A percentile compares a stretch with the other conserved stretches of the same genome.
These are phyloP conservation scores for Lycia hirtaria DNA, from an alignment of 2,888 invertebrate species.

Conservation along the genomic window DNA sequence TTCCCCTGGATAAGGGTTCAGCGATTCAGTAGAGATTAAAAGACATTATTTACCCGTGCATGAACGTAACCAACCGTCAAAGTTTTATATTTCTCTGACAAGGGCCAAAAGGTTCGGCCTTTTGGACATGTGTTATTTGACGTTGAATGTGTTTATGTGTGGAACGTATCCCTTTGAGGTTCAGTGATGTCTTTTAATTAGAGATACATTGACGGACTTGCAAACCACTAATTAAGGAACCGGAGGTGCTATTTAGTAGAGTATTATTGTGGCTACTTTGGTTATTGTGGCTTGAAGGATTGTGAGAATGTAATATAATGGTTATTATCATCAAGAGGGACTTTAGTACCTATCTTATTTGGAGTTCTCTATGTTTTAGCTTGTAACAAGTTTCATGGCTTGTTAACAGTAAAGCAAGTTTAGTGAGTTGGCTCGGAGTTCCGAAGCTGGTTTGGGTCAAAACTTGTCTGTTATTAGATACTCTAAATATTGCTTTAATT, in stretches of 20 bases:
- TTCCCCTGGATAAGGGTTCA: constrained; percentile 69
- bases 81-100: constrained; percentile 78
- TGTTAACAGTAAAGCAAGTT: not conserved
- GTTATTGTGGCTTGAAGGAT: constrained; percentile 1
- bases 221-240: constrained; percentile 28
- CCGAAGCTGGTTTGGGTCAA: not conserved
- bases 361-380: constrained; percentile 2
- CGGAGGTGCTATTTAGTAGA: constrained; percentile 21
- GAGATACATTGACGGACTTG: constrained; percentile 24
- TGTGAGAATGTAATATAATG: not conserved
- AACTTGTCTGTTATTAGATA: not conserved
- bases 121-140: constrained; percentile 59
- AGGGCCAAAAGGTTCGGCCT: constrained; percentile 61
- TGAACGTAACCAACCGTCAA: constrained; percentile 70
- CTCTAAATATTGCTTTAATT: not conserved
- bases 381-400: constrained; percentile 7
- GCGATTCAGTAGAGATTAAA: constrained; percentile 74
- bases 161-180: constrained; percentile 49
- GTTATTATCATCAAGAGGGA: not conserved
- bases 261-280: constrained; percentile 4
- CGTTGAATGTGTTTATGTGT: constrained; percentile 54
- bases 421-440: not conserved
- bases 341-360: not conserved
- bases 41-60: constrained; percentile 76
- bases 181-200: constrained; percentile 35